Evolutionary conservation across 2,113 vertebrate species (phyloP), one percentile per base, ranked within the genome.

Genomic region (Crocuta crocuta): DNA sequence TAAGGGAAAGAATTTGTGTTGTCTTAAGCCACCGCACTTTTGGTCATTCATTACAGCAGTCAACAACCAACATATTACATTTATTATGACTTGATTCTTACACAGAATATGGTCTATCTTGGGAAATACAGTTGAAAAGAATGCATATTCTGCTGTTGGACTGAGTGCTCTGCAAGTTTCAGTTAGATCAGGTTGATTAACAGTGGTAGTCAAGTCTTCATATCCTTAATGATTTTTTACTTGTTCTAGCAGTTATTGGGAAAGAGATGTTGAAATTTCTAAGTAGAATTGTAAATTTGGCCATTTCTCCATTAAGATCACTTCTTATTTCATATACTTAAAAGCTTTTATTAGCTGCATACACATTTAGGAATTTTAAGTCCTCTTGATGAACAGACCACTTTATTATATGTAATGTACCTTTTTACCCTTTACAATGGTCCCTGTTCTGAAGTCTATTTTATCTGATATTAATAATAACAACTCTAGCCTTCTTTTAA

Each of bases 51-150:
- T 93, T 68, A 87, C 31, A 24, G n/a, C 9, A 78, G 53, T 45
- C 61, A 90, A 95, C 93, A 95, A 55, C 26, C 33, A 80, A 87
- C 35, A 84, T 13, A 70, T 58, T 50, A 73, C 88, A 94, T 96
- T 28, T 55, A 43, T 16, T 26, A 21, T 68, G 8, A 76, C 13
- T 61, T 8, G 17, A 87, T 88, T 66, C 68, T 80, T 85, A 61
- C 3, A 9, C 35, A 85, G 79, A 74, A 55, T 21, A 94, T 24
- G 9, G 21, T 53, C 63, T 73, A 43, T 61, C 16, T 48, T 31
- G 65, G 55, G 53, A 48, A 89, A 80, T 26, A 84, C 11, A 65
- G 24, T 84, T 92, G 33, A 89, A 79, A 45, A 65, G 19, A 83
- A 61, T 73, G 10, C 45, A 80, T 45, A 53, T 2, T 50, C 35